phyloP scores from a whole-genome alignment of 1,140 invertebrate genomes.

The Cataglyphis hispanica region DNA sequence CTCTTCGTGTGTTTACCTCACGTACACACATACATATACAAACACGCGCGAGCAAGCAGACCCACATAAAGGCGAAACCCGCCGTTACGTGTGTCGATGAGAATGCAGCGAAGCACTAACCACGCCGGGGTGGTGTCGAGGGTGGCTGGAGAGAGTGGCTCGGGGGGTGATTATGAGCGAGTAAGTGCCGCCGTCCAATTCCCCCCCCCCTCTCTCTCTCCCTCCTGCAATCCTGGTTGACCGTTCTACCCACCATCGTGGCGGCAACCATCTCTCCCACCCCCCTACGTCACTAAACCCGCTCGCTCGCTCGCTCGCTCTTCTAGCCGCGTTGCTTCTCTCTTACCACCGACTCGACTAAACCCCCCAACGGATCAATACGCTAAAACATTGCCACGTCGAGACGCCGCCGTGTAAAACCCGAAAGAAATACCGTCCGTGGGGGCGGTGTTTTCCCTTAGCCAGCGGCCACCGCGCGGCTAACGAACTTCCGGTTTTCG shows the following conservation, averaged over 20 bases:
- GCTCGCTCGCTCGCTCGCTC: conserved; percentile 68
- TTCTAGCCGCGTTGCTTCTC: conserved; percentile 30
- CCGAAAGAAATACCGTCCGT: conserved; percentile 72
- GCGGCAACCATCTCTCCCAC: conserved; percentile 66
- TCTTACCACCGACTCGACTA: conserved; percentile 78
- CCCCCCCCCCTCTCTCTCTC: conserved; percentile 75
- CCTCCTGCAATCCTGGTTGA: conserved; percentile 59
- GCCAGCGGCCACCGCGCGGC: conserved; percentile 33
- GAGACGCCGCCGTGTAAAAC: conserved; percentile 81
- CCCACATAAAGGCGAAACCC: conserved; percentile 14
- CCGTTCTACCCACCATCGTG: conserved; percentile 66
- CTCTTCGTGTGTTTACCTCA: conserved; percentile 33
- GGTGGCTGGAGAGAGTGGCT: conserved; percentile 73
- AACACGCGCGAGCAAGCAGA: background rate
- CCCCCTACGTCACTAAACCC: conserved; percentile 76
- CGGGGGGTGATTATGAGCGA: conserved; percentile 84
- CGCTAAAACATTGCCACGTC: conserved; percentile 86
- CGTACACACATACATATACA: background rate
- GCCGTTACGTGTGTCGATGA: conserved; percentile 54
- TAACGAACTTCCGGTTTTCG: conserved; percentile 57
- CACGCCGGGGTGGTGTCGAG: conserved; percentile 61
- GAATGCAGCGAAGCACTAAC: conserved; percentile 77
- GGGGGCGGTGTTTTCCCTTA: conserved; percentile 60
- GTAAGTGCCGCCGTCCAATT: conserved; percentile 86
- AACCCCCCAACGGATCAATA: conserved; percentile 85